Evolutionary conservation across 2,797 vertebrate genomes (phyloP), one percentile per base, ranked within the genome.

Genomic region (Knipowitschia caucasica): DNA sequence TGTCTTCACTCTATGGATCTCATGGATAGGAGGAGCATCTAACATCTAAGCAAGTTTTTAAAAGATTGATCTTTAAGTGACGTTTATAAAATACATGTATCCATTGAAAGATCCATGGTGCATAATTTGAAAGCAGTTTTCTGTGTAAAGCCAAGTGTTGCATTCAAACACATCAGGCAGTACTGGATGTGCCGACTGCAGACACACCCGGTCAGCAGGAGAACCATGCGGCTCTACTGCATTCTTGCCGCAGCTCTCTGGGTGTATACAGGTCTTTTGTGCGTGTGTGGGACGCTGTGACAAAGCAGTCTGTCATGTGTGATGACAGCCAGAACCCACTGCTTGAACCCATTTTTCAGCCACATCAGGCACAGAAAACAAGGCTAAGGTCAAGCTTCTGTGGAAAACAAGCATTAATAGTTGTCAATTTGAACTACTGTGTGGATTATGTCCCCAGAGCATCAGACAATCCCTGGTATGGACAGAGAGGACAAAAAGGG

Each of bases 231-330:
- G 78, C 56, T 60, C 17, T 1, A 64, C 44, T 2, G 1, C 83
- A 87, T 87, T 87, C 85, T 74, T 77, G 38, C 26, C 15, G 8
- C n/a, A 18, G 29, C 20, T 45, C 21, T 4, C 58, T 67, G 64
- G 70, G 71, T 61, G 71, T 64, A 68, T 49, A 18, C 52, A 25
- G 31, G 43, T 5, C 38, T 56, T 56, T 44, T 53, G 54, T 44
- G 50, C 50, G 39, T 30, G 17, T 40, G 53, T 42, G 36, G 39
- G 36, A 36, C 11, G 64, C 34, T 36, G 27, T 50, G 11, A 56
- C 52, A 60, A 55, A 57, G 57, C 14, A 29, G 26, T 52, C 27
- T 15, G 40, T 66, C 56, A 68, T 50, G 15, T 36, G 6, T 42
- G 21, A n/a, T 5, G 0, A 33, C 29, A 12, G 39, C 52, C 34